Conservation (phyloP, 2,113 vertebrate species). For the Pitta sordida region DNA sequence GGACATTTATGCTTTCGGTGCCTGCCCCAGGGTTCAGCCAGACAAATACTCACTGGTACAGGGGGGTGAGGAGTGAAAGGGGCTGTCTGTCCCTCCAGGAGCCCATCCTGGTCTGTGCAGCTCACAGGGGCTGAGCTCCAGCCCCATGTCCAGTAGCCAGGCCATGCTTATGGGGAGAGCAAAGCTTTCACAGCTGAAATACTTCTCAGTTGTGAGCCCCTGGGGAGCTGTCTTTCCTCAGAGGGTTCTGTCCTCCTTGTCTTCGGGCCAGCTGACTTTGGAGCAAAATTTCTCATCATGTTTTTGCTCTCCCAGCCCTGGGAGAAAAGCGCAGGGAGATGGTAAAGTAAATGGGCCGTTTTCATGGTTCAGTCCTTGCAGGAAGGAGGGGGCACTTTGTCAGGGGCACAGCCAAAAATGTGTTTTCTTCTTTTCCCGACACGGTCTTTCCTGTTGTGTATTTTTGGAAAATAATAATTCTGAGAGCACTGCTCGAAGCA, state of each 20-base stretch:
- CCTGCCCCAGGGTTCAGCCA: neutral
- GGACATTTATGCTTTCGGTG: neutral
- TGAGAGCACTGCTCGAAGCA: neutral
- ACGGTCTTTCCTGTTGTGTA: neutral
- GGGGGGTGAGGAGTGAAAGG: neutral
- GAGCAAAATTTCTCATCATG: constrained; percentile 32
- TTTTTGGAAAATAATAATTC: neutral
- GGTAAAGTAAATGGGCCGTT: constrained; percentile 9
- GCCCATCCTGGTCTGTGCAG: neutral
- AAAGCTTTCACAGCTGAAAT: constrained; percentile 25
- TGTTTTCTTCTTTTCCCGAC: neutral
- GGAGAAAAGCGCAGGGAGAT: neutral
- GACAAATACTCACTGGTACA: neutral
- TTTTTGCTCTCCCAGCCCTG: constrained; percentile 22
- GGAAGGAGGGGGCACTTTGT: neutral
- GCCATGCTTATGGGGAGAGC: neutral
- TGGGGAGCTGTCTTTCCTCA: constrained; percentile 29
- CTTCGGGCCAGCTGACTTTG: constrained; percentile 2
- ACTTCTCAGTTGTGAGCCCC: constrained; percentile 14
- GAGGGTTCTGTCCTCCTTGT: constrained; percentile 37
- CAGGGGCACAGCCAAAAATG: neutral
- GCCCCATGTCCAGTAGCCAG: neutral
- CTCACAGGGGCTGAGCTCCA: neutral
- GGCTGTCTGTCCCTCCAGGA: neutral
- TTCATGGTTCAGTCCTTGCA: neutral